Percentiles rank a stretch among this genome's conserved stretches.
These are phyloP conservation scores for Sebastes kiyomatsui DNA, from an alignment of 2,797 vertebrate species.

Conservation along the genomic window DNA sequence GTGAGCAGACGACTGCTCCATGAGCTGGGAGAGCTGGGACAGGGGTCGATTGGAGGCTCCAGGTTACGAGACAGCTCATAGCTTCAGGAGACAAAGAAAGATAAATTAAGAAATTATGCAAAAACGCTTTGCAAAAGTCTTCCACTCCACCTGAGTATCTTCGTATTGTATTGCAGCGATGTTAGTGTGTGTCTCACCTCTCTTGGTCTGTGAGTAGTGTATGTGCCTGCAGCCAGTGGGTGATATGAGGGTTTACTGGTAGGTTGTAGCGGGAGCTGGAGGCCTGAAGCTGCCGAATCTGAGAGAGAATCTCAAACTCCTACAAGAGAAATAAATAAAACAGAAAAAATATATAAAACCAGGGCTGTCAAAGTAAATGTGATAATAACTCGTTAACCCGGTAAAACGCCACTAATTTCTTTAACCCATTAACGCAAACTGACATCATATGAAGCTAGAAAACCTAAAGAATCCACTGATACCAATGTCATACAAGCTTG, in stretches of 20 bases:
- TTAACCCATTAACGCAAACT: too few species aligned
- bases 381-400: too few species aligned
- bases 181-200: constrained; percentile 78
- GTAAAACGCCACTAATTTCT: too few species aligned
- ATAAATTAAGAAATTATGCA: not conserved
- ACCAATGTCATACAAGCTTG: too few species aligned
- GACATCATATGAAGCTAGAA: too few species aligned
- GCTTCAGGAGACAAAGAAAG: constrained; percentile 64
- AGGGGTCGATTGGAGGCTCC: constrained; percentile 89
- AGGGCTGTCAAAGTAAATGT: too few species aligned
- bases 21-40: constrained; percentile 84
- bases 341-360: not conserved
- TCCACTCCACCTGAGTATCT: not conserved
- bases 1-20: constrained; percentile 82
- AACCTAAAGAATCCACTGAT: too few species aligned
- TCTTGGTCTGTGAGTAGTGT: constrained; percentile 87
- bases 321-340: constrained; percentile 39
- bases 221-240: constrained; percentile 80
- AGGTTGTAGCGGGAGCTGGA: constrained; percentile 85
- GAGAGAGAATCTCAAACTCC: constrained; percentile 91
- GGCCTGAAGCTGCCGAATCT: constrained; percentile 87
- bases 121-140: not conserved
- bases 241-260: constrained; percentile 63
- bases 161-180: not conserved
- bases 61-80: constrained; percentile 87